These are phyloP conservation scores for Elysia crispata DNA, from an alignment of 2,888 invertebrate genomes.

Conservation along the genomic window DNA sequence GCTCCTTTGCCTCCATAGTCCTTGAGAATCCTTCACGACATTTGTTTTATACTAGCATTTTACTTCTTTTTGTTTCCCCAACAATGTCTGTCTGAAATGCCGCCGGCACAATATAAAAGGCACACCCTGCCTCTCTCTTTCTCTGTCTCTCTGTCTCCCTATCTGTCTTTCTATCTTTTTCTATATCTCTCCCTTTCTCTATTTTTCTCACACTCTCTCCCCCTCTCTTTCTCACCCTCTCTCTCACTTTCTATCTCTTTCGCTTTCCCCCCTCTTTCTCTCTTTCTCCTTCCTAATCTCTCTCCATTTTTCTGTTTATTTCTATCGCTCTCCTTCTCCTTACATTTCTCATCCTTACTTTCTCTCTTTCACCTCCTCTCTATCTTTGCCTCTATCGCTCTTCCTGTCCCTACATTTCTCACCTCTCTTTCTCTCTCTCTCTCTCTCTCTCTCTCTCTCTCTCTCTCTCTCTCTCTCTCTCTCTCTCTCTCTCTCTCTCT, in stretches of 20 bases:
- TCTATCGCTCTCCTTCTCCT: not conserved
- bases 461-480: constrained; percentile 11
- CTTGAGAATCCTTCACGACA: too few species aligned
- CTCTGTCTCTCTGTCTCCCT: not conserved
- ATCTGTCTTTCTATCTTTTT: not conserved
- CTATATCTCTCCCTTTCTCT: not conserved
- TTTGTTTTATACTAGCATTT: too few species aligned
- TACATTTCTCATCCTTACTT: not conserved
- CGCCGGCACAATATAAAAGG: not conserved
- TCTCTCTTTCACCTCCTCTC: not conserved
- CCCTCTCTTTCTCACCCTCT: not conserved
- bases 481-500: constrained; percentile 23
- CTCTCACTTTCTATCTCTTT: not conserved
- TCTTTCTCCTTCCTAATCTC: not conserved
- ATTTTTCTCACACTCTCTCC: not conserved
- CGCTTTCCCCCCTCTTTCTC: not conserved
- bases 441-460: constrained; percentile 23
- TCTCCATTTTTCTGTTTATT: not conserved
- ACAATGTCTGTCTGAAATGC: too few species aligned
- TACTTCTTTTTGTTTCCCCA: too few species aligned
- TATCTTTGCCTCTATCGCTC: not conserved
- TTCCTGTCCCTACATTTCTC: not conserved
- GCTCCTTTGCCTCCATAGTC: too few species aligned
- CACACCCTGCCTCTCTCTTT: not conserved
- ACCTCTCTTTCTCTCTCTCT: not conserved